phyloP scores from a whole-genome alignment of 2,888 invertebrate species.

The Rugalucina vietnamica region DNA sequence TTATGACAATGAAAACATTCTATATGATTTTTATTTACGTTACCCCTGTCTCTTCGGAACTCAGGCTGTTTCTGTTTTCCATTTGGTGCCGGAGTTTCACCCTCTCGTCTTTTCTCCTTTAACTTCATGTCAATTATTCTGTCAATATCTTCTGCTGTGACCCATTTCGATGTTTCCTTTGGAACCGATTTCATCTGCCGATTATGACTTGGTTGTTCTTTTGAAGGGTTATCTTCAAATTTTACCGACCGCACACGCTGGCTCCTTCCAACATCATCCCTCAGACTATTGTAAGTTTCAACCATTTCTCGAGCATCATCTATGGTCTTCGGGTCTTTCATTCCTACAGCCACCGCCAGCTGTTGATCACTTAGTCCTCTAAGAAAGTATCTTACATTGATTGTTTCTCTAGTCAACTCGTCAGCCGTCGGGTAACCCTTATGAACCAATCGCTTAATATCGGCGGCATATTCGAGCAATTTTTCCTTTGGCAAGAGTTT shows the following conservation, averaged over 20 bases:
- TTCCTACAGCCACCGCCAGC: constrained; percentile 19
- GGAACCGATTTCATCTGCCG: not conserved
- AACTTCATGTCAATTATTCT: not conserved
- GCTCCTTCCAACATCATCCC: not conserved
- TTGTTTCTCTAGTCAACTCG: constrained; percentile 36
- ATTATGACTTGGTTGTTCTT: not conserved
- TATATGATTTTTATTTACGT: not conserved
- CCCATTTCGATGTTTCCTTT: not conserved
- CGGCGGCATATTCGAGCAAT: constrained; percentile 44
- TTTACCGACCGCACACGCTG: not conserved
- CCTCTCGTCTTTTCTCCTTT: not conserved
- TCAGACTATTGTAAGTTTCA: not conserved
- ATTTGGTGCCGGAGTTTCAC: too few relatives aligned
- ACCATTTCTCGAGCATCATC: not conserved
- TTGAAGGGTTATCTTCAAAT: not conserved
- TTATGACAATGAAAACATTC: not conserved
- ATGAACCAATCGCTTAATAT: constrained; percentile 39
- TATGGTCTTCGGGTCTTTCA: not conserved
- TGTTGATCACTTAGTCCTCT: constrained; percentile 47
- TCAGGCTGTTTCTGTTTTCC: not conserved
- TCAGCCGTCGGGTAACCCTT: constrained; percentile 47
- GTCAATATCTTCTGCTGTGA: not conserved
- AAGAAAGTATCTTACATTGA: constrained; percentile 45
- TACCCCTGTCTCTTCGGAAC: not conserved
- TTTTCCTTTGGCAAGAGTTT: constrained; percentile 38